Percentiles rank a stretch among this genome's conserved stretches.
phyloP scores from a whole-genome alignment of 2,797 vertebrate genomes.

The Prionace glauca region DNA sequence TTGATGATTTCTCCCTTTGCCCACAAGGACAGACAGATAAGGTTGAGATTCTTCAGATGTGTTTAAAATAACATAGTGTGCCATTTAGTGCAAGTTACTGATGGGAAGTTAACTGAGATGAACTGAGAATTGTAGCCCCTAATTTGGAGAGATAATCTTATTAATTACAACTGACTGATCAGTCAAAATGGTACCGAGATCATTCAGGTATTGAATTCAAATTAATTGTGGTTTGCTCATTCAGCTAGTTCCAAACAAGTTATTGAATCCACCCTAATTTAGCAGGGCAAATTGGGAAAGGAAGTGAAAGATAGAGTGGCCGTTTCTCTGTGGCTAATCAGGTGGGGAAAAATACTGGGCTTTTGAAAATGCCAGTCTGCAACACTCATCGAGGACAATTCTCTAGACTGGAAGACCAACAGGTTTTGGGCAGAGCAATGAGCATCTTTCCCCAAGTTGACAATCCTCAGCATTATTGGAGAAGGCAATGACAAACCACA shows the following conservation, averaged over 20 bases:
- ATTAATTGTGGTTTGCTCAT: background rate
- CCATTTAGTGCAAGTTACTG: background rate
- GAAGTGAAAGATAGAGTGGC: background rate
- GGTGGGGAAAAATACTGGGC: background rate
- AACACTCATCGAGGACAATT: too few species aligned
- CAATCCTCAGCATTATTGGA: too few species aligned
- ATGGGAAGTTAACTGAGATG: background rate
- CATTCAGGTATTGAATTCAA: background rate
- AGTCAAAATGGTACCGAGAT: constrained; percentile 2
- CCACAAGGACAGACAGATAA: background rate
- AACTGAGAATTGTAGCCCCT: background rate
- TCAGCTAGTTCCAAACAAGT: background rate
- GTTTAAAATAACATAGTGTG: background rate
- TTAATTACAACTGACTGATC: background rate
- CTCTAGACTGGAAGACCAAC: too few species aligned
- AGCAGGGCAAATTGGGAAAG: background rate
- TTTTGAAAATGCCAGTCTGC: too few species aligned
- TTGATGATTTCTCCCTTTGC: background rate
- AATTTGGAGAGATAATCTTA: background rate
- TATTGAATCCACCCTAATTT: background rate
- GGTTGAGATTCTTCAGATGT: background rate
- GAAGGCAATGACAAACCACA: too few species aligned
- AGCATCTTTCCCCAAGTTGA: too few species aligned
- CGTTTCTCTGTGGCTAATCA: too few species aligned
- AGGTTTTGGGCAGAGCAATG: too few species aligned